phyloP scores from a whole-genome alignment of 2,797 vertebrate genomes.

The Alosa sapidissima region DNA sequence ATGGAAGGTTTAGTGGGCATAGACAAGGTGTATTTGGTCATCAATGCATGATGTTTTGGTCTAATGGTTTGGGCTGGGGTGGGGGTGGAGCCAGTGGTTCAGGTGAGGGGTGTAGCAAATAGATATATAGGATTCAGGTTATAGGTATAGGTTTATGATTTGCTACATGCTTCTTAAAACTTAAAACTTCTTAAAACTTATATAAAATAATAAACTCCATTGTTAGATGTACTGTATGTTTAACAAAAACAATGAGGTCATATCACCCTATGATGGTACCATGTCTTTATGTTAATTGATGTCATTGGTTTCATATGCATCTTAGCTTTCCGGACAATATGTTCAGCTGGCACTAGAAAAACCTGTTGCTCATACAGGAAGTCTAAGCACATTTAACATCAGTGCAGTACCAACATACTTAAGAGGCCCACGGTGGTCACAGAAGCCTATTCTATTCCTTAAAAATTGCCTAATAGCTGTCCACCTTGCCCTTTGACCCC shows the following conservation, averaged over 20 bases:
- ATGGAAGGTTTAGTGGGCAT: neutral
- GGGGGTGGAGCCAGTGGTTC: neutral
- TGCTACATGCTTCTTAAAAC: neutral
- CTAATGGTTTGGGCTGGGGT: neutral
- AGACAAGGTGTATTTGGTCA: neutral
- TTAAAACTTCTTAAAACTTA: neutral
- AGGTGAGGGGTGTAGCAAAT: neutral
- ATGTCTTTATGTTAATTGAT: too few relatives aligned
- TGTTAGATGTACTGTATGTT: too few relatives aligned
- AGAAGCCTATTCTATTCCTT: neutral
- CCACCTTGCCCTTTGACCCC: neutral
- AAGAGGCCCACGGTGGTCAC: neutral
- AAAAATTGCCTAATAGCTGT: neutral
- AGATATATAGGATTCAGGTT: neutral
- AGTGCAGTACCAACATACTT: neutral
- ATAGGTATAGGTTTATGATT: neutral
- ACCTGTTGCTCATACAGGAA: slow-evolving; percentile 7
- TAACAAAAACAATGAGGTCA: too few relatives aligned
- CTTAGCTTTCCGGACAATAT: neutral
- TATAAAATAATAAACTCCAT: too few relatives aligned
- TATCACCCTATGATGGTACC: too few relatives aligned
- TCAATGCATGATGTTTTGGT: neutral
- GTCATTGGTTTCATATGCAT: neutral
- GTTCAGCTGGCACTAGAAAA: neutral
- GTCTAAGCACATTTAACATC: neutral